A percentile compares a stretch with the other conserved stretches of the same genome.
phyloP scores from a whole-genome alignment of 2,888 invertebrate species.

The Eupithecia tripunctaria region DNA sequence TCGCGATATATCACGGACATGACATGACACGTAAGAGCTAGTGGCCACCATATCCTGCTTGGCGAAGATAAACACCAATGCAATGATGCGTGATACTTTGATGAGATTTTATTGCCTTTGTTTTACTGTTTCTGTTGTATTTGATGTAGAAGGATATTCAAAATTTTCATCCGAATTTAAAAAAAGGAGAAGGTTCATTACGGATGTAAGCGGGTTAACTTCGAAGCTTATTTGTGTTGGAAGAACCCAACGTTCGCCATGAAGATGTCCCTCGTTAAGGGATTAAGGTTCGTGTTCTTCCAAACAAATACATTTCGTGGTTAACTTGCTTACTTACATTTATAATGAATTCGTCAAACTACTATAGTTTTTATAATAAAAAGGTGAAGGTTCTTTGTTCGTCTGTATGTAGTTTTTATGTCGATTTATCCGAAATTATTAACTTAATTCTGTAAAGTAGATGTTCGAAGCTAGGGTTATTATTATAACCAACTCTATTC shows the following conservation, averaged over 20 bases:
- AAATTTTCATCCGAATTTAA: background rate
- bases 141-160: background rate
- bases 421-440: background rate
- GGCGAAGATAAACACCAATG: background rate
- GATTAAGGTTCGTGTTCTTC: too few relatives aligned
- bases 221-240: too few relatives aligned
- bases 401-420: too few relatives aligned
- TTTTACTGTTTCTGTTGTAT: background rate
- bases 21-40: background rate
- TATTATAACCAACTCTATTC: background rate
- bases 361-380: too few relatives aligned
- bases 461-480: background rate
- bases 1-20: conserved; percentile 8
- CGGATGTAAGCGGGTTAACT: too few relatives aligned
- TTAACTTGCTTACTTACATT: too few relatives aligned
- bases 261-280: too few relatives aligned
- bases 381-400: too few relatives aligned
- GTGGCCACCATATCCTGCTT: background rate
- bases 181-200: too few relatives aligned
- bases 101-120: background rate
- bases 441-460: background rate
- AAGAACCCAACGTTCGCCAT: too few relatives aligned
- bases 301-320: too few relatives aligned
- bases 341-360: too few relatives aligned
- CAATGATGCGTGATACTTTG: background rate